Evolutionary conservation across 2,113 vertebrate species (phyloP).

Genomic region (Penelope pileata): DNA sequence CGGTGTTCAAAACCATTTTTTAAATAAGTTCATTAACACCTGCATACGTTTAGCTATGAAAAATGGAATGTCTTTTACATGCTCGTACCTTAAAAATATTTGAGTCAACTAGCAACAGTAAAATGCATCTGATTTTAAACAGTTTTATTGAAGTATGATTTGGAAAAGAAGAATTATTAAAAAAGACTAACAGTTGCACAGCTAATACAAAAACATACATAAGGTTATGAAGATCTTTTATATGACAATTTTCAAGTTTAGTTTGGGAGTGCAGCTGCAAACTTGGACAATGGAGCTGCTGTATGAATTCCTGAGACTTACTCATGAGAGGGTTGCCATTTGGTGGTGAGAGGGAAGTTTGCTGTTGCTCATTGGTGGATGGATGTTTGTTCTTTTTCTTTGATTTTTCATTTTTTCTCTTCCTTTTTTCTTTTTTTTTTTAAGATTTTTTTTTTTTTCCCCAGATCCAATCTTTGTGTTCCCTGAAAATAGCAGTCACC

Average conservation of each 20-base stretch:
- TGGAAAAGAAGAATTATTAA: conserved; percentile 32
- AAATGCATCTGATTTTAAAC: conserved; percentile 27
- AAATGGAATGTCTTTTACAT: conserved; percentile 49
- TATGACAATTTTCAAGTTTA: background rate
- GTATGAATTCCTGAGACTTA: background rate
- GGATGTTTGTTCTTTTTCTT: background rate
- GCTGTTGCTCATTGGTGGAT: background rate
- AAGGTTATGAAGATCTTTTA: background rate
- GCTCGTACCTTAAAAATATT: conserved; percentile 42
- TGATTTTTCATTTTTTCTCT: background rate
- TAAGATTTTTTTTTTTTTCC: background rate
- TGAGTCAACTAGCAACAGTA: background rate
- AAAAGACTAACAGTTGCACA: background rate
- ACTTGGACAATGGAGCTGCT: background rate
- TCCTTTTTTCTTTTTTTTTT: background rate
- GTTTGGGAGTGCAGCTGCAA: background rate
- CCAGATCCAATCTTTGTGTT: background rate
- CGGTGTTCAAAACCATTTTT: conserved; percentile 43
- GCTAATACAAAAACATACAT: background rate
- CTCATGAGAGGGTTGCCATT: background rate
- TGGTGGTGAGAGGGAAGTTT: too few species aligned
- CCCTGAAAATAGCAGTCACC: background rate
- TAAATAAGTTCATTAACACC: conserved; percentile 68
- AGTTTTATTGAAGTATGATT: conserved; percentile 23
- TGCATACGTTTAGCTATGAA: conserved; percentile 48